A percentile compares a stretch with the other conserved stretches of the same genome.
These are phyloP conservation scores for Diglossa brunneiventris DNA, from an alignment of 2,113 vertebrate species.

Conservation along the genomic window DNA sequence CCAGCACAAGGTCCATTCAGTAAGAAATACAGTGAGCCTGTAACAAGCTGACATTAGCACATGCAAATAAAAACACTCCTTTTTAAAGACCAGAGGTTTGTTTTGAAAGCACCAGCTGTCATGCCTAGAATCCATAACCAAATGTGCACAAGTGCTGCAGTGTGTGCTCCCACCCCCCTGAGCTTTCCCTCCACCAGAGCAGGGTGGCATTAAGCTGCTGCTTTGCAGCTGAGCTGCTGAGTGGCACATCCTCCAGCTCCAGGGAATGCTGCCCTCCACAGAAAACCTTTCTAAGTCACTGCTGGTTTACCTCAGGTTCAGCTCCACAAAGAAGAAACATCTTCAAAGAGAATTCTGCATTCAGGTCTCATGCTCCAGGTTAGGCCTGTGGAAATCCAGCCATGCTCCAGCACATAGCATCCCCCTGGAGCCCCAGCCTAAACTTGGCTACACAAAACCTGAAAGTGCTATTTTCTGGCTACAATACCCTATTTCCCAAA, in stretches of 20 bases:
- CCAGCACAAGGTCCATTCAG: not conserved
- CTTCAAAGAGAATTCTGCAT: not conserved
- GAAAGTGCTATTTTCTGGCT: not conserved
- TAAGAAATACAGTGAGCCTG: not conserved
- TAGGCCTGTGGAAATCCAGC: not conserved
- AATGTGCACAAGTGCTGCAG: not conserved
- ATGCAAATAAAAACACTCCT: not conserved
- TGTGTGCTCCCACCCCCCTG: not conserved
- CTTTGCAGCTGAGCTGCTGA: not conserved
- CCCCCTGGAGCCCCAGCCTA: not conserved
- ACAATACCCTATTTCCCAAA: not conserved
- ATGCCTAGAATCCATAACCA: not conserved
- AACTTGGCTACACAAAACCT: not conserved
- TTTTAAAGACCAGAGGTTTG: not conserved
- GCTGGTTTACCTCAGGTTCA: not conserved
- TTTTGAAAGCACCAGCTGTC: not conserved
- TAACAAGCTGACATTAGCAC: not conserved
- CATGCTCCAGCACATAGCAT: rapidly evolving
- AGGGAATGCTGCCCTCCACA: not conserved
- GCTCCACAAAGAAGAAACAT: not conserved
- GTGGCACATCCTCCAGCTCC: not conserved
- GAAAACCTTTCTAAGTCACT: not conserved
- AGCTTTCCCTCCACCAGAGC: not conserved
- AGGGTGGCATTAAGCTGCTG: not conserved
- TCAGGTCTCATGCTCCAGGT: no score